phyloP scores from a whole-genome alignment of 2,113 vertebrate species.

The Bettongia penicillata region DNA sequence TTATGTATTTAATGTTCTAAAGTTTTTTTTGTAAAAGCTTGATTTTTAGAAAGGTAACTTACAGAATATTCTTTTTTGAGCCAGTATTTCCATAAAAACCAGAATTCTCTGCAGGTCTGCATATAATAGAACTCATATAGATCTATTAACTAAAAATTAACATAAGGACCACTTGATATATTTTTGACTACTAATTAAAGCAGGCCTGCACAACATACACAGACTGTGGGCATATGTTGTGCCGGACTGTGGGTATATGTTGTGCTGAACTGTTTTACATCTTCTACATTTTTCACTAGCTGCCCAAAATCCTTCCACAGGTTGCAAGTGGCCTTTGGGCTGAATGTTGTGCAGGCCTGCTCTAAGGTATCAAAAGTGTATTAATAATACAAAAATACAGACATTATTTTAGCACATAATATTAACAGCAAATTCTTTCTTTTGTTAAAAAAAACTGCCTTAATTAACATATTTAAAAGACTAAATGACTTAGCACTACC shows the following conservation, averaged over 20 bases:
- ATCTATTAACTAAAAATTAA: not conserved
- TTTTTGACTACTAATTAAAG: not conserved
- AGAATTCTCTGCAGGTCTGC: not conserved
- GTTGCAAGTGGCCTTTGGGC: too few relatives aligned
- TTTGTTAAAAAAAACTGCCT: slow-evolving; percentile 8
- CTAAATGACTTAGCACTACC: slow-evolving; percentile 31
- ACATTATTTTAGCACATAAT: not conserved
- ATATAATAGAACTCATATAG: not conserved
- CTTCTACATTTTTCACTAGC: too few relatives aligned
- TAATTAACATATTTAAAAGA: slow-evolving; percentile 30
- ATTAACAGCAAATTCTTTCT: slow-evolving; percentile 33
- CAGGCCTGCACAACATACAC: too few relatives aligned
- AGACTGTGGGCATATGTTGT: too few relatives aligned
- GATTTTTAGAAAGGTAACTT: not conserved
- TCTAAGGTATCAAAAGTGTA: not conserved
- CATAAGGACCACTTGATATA: not conserved
- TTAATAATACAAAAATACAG: not conserved
- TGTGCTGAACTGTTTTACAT: too few relatives aligned
- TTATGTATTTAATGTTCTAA: not conserved
- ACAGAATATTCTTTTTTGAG: not conserved
- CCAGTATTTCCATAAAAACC: not conserved
- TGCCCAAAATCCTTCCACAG: too few relatives aligned
- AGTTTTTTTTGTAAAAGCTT: not conserved
- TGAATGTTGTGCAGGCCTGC: too few relatives aligned
- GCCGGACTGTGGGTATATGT: too few relatives aligned